Base-by-base conservation (phyloP, 2,888 invertebrate species). In the Mythimna ferrago region DNA sequence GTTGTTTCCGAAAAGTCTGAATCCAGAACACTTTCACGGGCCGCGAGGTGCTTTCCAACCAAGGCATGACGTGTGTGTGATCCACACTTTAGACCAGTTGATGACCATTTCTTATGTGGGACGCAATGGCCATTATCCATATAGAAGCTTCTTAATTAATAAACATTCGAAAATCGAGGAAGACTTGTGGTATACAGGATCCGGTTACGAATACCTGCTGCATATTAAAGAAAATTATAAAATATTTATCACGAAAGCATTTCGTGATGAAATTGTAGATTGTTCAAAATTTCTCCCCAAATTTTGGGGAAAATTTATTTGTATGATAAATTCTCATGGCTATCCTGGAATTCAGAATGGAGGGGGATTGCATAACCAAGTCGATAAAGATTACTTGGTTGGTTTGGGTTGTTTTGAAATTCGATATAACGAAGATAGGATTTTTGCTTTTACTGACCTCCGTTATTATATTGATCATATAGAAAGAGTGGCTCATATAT, bases 241-340 rank as follows among this genome's bases (percentile, higher is more conserved):
- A 66, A 92, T 93, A 35, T 88, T 87, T 67, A 89, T 81, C 68
- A 57, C 70, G 0, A 4, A 10, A 0, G 21, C 82, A 7, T 0
- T 9, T 80, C 1, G 48, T 88, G 0, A 86, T 87, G 0, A 19
- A 7, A 1, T 80, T 2, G 58, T 73, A 11, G 92, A 93, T 69
- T 94, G 94, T 75, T 91, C 91, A 0, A 88, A 73, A 6, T 92
- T 89, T 48, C 54, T 93, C 0, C 93, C 93, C 0, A 94, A 94
- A 75, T 92, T 84, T 86, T 94, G 93, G 94, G 94, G 93, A 0
- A 93, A 93, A 76, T 94, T 93, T 67, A 90, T 93, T 26, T 94
- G 94, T 66, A 44, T 93, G 0, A 83, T 51, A n/a, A 94, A 94
- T 75, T 3, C 11, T 0, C 0, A 64, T 0, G 2, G 61, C 0